Conservation (phyloP, 2,888 invertebrate genomes). For the Apamea crenata region DNA sequence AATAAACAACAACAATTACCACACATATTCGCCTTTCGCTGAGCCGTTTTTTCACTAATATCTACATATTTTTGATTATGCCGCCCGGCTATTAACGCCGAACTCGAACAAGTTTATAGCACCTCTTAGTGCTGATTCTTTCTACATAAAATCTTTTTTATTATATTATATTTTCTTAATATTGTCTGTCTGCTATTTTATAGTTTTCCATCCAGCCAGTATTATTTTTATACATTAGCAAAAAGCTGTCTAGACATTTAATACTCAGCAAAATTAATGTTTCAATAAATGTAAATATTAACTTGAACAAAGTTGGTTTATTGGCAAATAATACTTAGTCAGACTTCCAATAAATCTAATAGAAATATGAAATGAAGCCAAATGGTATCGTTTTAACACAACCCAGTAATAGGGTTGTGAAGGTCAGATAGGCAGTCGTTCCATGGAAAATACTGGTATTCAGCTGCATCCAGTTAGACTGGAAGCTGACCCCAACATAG, state of each 20-base stretch:
- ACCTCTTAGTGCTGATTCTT: not conserved
- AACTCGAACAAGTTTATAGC: not conserved
- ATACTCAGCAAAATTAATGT: not conserved
- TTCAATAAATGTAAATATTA: constrained; percentile 12
- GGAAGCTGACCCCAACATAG: too few species aligned
- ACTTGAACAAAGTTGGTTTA: not conserved
- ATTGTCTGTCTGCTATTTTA: not conserved
- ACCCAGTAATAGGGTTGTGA: too few species aligned
- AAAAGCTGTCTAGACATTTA: constrained; percentile 22
- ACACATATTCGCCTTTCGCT: not conserved
- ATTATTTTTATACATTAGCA: not conserved
- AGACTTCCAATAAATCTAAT: constrained; percentile 10
- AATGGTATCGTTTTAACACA: too few species aligned
- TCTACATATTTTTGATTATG: not conserved
- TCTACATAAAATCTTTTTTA: not conserved
- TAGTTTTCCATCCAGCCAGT: not conserved
- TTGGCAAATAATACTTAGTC: constrained; percentile 11
- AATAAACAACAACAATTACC: not conserved
- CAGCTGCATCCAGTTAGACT: not conserved
- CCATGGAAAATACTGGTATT: not conserved
- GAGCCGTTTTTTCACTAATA: not conserved
- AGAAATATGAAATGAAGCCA: constrained; percentile 1
- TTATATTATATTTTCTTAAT: not conserved
- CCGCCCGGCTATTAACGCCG: not conserved
- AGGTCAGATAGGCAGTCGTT: too few species aligned